Percentiles rank a stretch among this genome's conserved stretches.
These are phyloP conservation scores for Pantherophis alleghaniensis DNA, from an alignment of 2,797 vertebrate species.

Conservation along the genomic window DNA sequence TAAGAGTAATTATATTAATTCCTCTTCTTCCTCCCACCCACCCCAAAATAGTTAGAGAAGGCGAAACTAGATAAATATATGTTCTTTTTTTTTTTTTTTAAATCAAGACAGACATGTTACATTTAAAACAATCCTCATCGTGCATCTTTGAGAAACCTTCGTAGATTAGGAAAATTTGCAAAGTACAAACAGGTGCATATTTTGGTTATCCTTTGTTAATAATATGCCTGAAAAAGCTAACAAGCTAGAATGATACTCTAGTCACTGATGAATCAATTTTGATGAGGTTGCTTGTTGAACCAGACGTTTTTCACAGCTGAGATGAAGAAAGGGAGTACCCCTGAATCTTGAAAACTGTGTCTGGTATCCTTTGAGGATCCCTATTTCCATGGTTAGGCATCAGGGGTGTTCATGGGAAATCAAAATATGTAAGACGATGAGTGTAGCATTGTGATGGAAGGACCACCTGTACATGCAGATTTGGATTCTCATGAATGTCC, in stretches of 20 bases:
- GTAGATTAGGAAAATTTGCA: background rate
- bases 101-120: background rate
- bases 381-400: accelerated
- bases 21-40: background rate
- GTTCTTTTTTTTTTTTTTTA: background rate
- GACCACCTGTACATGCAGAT: background rate
- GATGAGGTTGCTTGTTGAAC: background rate
- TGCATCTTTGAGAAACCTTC: background rate
- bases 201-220: background rate
- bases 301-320: background rate
- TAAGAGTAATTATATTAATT: background rate
- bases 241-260: background rate
- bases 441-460: background rate
- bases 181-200: background rate
- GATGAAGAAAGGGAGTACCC: background rate
- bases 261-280: background rate
- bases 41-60: background rate
- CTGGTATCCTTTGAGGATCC: background rate
- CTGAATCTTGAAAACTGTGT: background rate
- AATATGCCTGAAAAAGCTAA: background rate
- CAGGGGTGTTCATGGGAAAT: background rate
- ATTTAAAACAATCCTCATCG: background rate
- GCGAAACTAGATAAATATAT: background rate
- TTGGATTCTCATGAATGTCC: background rate
- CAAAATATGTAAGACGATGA: background rate